phyloP scores from a whole-genome alignment of 2,113 vertebrate genomes.

The Dryoscopus gambensis region DNA sequence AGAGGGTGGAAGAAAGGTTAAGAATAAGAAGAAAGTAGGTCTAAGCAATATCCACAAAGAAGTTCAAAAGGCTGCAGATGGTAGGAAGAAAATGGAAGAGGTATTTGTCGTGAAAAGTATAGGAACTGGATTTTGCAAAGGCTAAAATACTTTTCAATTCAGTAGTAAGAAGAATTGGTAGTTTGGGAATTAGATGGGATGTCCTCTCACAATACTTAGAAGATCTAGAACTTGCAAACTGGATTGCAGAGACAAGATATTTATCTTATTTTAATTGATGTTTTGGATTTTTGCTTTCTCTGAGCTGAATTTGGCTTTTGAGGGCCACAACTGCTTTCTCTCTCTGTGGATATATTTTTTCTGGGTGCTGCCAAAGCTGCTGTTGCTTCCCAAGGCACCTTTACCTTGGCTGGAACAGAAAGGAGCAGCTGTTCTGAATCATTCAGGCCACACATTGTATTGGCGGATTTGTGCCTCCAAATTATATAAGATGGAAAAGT shows the following conservation, averaged over 20 bases:
- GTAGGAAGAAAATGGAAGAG: not conserved
- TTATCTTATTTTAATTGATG: not conserved
- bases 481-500: not conserved
- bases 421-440: not conserved
- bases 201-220: not conserved
- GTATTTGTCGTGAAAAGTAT: not conserved
- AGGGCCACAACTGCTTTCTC: not conserved
- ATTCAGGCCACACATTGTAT: not conserved
- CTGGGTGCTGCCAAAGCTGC: not conserved
- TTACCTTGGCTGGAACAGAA: not conserved
- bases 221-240: not conserved
- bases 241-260: not conserved
- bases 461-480: not conserved
- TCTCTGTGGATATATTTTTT: not conserved
- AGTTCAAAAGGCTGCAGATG: not conserved
- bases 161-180: not conserved
- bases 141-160: not conserved
- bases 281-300: not conserved
- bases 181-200: not conserved
- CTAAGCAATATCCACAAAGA: not conserved
- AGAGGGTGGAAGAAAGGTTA: not conserved
- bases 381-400: not conserved
- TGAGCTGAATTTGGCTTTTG: not conserved
- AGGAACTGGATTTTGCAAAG: not conserved
- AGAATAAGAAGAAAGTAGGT: not conserved